These are phyloP conservation scores for Haplotaxodon microlepis DNA, from an alignment of 2,113 vertebrate genomes.

Conservation along the genomic window DNA sequence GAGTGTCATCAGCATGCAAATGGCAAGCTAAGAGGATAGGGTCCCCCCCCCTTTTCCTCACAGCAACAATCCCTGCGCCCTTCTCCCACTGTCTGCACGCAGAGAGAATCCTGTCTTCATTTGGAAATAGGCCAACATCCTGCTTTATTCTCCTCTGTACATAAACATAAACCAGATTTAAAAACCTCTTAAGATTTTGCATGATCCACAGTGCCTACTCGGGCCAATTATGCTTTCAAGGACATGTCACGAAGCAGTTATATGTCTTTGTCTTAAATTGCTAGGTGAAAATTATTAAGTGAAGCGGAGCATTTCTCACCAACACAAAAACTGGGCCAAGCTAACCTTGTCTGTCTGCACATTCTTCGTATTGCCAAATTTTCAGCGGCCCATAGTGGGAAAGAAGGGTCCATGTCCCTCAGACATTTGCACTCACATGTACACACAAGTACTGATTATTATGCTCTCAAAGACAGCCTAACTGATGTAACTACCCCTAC, in stretches of 20 bases:
- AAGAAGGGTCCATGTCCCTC: slow-evolving; percentile 9
- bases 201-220: neutral
- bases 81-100: slow-evolving; percentile 1
- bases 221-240: neutral
- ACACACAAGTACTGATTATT: neutral
- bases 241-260: neutral
- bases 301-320: neutral
- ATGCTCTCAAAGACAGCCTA: neutral
- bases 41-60: neutral
- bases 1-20: slow-evolving; percentile 52
- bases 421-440: neutral
- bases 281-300: neutral
- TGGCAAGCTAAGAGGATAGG: slow-evolving; percentile 19
- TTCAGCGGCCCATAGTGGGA: slow-evolving; percentile 43
- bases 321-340: slow-evolving; percentile 23
- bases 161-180: neutral
- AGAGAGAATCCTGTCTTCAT: slow-evolving; percentile 39
- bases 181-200: neutral
- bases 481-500: neutral
- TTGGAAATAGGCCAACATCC: neutral
- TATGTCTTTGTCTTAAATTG: neutral
- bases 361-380: slow-evolving; percentile 59
- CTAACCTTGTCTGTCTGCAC: slow-evolving; percentile 47
- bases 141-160: neutral
- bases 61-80: neutral